A percentile compares a stretch with the other conserved stretches of the same genome.
Evolutionary conservation across 2,113 vertebrate genomes (phyloP).

Genomic region (Neomonachus schauinslandi): DNA sequence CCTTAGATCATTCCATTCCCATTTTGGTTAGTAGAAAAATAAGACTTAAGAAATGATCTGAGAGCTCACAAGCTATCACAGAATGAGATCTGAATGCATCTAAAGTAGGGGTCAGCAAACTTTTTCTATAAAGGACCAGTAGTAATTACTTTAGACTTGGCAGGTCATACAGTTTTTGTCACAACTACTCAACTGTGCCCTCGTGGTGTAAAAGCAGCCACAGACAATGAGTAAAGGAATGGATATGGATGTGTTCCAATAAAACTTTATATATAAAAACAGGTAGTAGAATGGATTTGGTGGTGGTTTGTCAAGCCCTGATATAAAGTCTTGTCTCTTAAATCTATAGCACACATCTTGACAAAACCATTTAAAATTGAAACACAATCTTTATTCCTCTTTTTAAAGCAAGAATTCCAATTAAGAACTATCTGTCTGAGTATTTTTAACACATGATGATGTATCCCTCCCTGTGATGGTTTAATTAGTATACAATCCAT

Average conservation of each 20-base stretch:
- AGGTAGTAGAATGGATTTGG: neutral
- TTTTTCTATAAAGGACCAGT: neutral
- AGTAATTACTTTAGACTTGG: neutral
- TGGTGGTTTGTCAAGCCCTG: neutral
- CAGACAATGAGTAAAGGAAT: neutral
- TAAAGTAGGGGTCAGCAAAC: neutral
- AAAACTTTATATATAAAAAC: neutral
- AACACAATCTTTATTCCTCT: neutral
- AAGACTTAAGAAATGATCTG: neutral
- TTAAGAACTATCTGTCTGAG: slow-evolving; percentile 44
- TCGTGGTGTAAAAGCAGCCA: neutral
- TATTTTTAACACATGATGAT: slow-evolving; percentile 61
- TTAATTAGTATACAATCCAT: slow-evolving; percentile 73
- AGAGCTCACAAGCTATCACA: neutral
- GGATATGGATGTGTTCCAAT: neutral
- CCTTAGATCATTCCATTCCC: neutral
- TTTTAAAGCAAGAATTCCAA: slow-evolving; percentile 52
- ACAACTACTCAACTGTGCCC: neutral
- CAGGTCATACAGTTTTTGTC: rapidly evolving
- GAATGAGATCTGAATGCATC: neutral
- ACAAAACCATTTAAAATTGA: slow-evolving; percentile 30
- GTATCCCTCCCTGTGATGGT: neutral
- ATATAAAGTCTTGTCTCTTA: neutral
- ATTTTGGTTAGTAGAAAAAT: neutral
- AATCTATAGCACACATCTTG: neutral